Evolutionary conservation across 2,113 vertebrate species (phyloP).

Genomic region (Nanorana parkeri): DNA sequence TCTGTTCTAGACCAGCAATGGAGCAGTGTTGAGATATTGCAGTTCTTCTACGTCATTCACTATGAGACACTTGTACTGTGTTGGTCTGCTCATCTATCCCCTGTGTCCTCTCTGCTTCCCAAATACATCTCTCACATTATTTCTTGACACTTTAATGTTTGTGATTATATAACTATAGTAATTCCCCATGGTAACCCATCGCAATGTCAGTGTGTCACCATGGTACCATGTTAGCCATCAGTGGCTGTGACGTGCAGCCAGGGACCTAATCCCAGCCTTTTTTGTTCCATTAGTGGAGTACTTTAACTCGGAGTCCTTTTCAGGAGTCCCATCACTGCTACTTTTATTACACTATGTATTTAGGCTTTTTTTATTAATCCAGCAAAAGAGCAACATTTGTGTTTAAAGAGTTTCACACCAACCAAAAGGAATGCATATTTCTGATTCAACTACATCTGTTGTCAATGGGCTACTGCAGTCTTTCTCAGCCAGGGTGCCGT

Average conservation of each 20-base stretch:
- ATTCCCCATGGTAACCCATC: slow-evolving; percentile 9
- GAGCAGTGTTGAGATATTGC: neutral
- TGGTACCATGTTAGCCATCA: slow-evolving; percentile 23
- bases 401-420: too few species aligned
- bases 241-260: neutral
- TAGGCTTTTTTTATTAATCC: too few species aligned
- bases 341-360: neutral
- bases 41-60: too few species aligned
- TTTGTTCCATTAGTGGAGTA: neutral
- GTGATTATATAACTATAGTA: slow-evolving; percentile 7
- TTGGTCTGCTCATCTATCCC: neutral
- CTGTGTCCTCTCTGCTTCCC: neutral
- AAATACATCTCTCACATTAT: neutral
- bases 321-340: neutral
- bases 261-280: neutral
- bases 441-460: too few species aligned
- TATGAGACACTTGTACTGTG: too few species aligned
- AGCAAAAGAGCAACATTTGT: too few species aligned
- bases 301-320: neutral
- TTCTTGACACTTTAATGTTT: neutral
- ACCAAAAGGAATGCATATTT: too few species aligned
- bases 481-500: too few species aligned
- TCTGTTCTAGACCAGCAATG: neutral
- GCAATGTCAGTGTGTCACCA: slow-evolving; percentile 8
- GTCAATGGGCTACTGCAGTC: too few species aligned